Evolutionary conservation across 2,888 invertebrate species (phyloP).

Genomic region (Tiliacea citrago): DNA sequence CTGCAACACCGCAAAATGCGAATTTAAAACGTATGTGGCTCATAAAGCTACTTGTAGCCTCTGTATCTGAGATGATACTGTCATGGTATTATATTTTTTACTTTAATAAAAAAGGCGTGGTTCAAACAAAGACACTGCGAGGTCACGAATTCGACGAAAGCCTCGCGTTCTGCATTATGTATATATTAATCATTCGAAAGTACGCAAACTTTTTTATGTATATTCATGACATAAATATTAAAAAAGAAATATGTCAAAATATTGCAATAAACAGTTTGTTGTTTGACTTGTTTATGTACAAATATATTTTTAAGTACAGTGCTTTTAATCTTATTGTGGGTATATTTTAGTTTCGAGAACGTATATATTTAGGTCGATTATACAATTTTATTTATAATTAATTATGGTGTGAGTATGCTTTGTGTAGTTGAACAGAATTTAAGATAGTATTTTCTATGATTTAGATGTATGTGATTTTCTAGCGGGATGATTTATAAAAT

Average conservation of each 20-base stretch:
- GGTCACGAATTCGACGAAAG: neutral
- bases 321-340: neutral
- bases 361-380: constrained; percentile 9
- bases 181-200: neutral
- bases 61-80: neutral
- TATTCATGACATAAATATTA: neutral
- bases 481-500: neutral
- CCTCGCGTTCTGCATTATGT: neutral
- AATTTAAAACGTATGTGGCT: too few species aligned
- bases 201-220: constrained; percentile 5
- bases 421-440: neutral
- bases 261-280: constrained; percentile 4
- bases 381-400: constrained; percentile 7
- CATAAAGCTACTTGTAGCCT: neutral
- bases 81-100: neutral
- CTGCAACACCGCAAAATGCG: neutral
- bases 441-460: neutral
- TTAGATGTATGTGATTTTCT: neutral
- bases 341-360: constrained; percentile 14
- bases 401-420: constrained; percentile 16
- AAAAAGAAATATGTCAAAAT: neutral
- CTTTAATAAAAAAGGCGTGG: neutral
- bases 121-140: neutral
- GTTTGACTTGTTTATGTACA: constrained; percentile 23
- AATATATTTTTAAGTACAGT: constrained; percentile 17